Evolutionary conservation across 2,888 invertebrate species (phyloP).

Genomic region (Eutolmus rufibarbis): DNA sequence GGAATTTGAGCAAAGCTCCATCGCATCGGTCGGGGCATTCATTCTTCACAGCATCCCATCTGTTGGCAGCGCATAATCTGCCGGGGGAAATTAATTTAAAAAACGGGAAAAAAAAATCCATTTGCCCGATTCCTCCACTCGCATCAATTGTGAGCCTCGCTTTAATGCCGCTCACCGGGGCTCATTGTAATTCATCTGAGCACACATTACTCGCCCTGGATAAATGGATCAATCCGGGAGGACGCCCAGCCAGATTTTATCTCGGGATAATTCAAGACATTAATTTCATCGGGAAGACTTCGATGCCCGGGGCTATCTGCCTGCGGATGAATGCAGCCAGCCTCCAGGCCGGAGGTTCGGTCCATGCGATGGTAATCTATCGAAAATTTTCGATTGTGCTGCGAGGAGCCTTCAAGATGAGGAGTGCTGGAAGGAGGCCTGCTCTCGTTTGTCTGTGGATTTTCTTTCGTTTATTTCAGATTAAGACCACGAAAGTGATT

Average conservation of each 20-base stretch:
- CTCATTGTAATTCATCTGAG: conserved; percentile 7
- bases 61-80: not conserved
- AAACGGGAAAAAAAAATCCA: not conserved
- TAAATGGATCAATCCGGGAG: not conserved
- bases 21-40: not conserved
- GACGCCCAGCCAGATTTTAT: not conserved
- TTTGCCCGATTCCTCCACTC: not conserved
- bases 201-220: not conserved
- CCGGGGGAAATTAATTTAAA: not conserved
- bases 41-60: not conserved
- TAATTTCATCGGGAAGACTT: not conserved
- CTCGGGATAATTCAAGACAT: conserved; percentile 24
- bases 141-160: not conserved
- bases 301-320: not conserved
- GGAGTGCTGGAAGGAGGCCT: not conserved
- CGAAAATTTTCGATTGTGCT: not conserved
- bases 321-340: not conserved
- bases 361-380: not conserved
- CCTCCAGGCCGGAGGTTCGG: not conserved
- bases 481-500: not conserved
- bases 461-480: not conserved
- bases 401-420: not conserved
- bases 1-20: not conserved
- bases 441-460: not conserved
- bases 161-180: not conserved